Evolutionary conservation across 2,888 invertebrate species (phyloP).

Genomic region (Criorhina ranunculi): DNA sequence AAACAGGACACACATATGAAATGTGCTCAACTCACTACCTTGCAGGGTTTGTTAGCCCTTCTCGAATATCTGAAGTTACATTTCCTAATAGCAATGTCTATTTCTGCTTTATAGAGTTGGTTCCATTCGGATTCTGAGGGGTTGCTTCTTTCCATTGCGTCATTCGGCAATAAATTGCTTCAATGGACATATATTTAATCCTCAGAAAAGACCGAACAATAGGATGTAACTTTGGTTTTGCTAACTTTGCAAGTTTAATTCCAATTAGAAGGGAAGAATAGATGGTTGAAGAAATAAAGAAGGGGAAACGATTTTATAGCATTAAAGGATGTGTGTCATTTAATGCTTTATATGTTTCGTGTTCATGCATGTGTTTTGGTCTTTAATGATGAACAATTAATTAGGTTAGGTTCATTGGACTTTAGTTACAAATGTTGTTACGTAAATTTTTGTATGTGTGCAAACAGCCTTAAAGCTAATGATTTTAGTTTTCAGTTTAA

Average conservation of each 20-base stretch:
- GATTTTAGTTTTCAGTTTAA: too few relatives aligned
- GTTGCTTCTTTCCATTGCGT: conserved; percentile 6
- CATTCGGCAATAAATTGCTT: conserved; percentile 38
- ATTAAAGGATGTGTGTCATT: background rate
- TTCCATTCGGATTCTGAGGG: background rate
- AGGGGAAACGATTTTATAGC: conserved; percentile 15
- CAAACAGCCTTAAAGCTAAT: too few relatives aligned
- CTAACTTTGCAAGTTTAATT: background rate
- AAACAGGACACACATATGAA: background rate
- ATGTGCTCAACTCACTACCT: background rate
- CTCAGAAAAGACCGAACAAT: conserved; percentile 3
- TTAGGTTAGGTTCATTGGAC: too few relatives aligned
- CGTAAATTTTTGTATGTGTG: too few relatives aligned
- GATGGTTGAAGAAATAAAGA: background rate
- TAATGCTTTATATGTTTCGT: background rate
- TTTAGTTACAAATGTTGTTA: too few relatives aligned
- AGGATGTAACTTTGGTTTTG: conserved; percentile 16
- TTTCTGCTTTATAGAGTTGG: background rate
- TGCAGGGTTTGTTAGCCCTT: conserved; percentile 11
- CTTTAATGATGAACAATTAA: too few relatives aligned
- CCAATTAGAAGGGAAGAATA: background rate
- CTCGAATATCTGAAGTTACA: background rate
- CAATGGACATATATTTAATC: conserved; percentile 21
- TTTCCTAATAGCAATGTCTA: conserved; percentile 29
- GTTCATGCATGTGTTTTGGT: conserved; percentile 2